These are phyloP conservation scores for Electrona antarctica DNA, from an alignment of 2,113 vertebrate genomes.

Conservation along the genomic window DNA sequence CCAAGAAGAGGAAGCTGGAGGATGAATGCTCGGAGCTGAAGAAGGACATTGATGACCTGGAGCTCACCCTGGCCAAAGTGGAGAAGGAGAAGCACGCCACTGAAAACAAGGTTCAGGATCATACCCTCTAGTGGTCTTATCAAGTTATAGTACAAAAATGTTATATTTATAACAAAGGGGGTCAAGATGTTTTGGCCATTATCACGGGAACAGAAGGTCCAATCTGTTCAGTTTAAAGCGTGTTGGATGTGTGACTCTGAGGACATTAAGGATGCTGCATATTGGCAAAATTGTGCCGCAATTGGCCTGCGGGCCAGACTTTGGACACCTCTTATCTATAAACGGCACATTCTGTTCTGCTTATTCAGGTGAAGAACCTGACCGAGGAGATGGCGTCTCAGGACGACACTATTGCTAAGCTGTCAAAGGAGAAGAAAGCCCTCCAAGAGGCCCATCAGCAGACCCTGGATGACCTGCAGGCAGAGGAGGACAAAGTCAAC, in stretches of 20 bases:
- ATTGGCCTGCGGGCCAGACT: too few species aligned
- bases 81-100: conserved; percentile 79
- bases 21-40: conserved; percentile 80
- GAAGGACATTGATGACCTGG: conserved; percentile 74
- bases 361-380: conserved; percentile 7
- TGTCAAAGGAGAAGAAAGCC: conserved; percentile 58
- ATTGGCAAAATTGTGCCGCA: too few species aligned
- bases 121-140: not conserved
- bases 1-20: conserved; percentile 86
- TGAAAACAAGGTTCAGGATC: conserved; percentile 80
- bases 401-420: conserved; percentile 44
- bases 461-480: conserved; percentile 55
- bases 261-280: too few species aligned
- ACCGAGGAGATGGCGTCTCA: too few species aligned
- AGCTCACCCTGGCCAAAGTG: conserved; percentile 74
- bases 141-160: not conserved
- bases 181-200: too few species aligned
- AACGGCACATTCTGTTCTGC: too few species aligned
- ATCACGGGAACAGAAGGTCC: too few species aligned
- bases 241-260: not conserved
- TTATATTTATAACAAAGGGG: conserved; percentile 14
- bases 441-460: conserved; percentile 56
- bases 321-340: too few species aligned
- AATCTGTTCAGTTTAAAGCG: not conserved
- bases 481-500: conserved; percentile 10